These are phyloP conservation scores for Aporrectodea caliginosa DNA, from an alignment of 1,140 invertebrate genomes.

Conservation along the genomic window DNA sequence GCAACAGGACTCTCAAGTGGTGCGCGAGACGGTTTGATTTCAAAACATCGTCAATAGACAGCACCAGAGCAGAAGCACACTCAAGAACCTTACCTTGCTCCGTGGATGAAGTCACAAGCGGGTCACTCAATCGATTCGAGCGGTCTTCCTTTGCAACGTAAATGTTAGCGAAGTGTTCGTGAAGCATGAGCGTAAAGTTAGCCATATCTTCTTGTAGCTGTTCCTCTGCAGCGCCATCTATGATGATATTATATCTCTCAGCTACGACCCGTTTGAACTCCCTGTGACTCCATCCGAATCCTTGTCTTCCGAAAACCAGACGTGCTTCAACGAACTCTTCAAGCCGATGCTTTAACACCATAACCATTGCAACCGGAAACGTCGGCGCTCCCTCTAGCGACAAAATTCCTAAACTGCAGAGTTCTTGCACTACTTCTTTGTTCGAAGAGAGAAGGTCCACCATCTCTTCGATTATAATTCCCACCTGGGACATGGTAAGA, in stretches of 20 bases:
- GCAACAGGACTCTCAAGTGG: slow-evolving; percentile 24
- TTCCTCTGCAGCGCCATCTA: slow-evolving; percentile 12
- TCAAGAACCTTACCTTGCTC: no score
- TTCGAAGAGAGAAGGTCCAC: slow-evolving; percentile 11
- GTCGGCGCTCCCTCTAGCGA: neutral
- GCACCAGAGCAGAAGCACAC: neutral
- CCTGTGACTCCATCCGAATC: slow-evolving; percentile 8
- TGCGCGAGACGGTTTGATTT: neutral
- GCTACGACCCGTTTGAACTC: neutral
- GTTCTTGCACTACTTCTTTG: slow-evolving; percentile 18
- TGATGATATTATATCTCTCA: slow-evolving; percentile 22
- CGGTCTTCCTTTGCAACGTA: neutral
- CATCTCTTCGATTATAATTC: slow-evolving; percentile 19
- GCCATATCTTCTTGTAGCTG: slow-evolving; percentile 11
- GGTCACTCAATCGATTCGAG: no score
- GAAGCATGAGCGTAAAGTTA: slow-evolving; percentile 12
- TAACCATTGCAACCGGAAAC: slow-evolving; percentile 5
- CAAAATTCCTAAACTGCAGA: neutral
- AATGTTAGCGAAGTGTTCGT: slow-evolving; percentile 20
- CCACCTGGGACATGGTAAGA: slow-evolving; percentile 7
- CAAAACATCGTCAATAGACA: neutral
- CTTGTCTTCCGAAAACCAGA: slow-evolving; percentile 8
- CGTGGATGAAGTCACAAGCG: no score
- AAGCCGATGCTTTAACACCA: slow-evolving; percentile 1
- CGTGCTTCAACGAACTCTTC: slow-evolving; percentile 9